Evolutionary conservation across 2,113 vertebrate genomes (phyloP).

Genomic region (Eclectus roratus): DNA sequence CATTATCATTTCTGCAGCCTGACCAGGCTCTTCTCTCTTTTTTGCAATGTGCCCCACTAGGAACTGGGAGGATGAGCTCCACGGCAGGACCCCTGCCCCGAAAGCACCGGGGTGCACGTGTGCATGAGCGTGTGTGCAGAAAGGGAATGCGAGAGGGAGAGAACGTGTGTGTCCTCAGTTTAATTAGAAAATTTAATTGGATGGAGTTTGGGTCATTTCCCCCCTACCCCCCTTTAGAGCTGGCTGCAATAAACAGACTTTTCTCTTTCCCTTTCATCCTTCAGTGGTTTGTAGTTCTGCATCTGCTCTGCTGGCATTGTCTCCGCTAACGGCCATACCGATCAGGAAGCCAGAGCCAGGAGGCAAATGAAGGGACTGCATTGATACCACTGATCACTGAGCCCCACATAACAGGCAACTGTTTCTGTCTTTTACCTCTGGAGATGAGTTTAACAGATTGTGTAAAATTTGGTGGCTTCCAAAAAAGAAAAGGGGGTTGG

Average conservation of each 20-base stretch:
- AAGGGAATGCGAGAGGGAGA: neutral
- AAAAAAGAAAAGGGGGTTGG: neutral
- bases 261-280: constrained; percentile 68
- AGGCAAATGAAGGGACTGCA: constrained; percentile 52
- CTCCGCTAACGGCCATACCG: constrained; percentile 46
- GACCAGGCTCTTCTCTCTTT: neutral
- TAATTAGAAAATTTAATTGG: constrained; percentile 74
- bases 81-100: neutral
- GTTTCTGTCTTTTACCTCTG: constrained; percentile 41
- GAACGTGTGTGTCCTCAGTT: constrained; percentile 55
- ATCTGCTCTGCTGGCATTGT: constrained; percentile 70
- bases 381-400: constrained; percentile 1
- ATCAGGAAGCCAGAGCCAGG: constrained; percentile 53
- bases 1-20: neutral
- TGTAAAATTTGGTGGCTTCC: constrained; percentile 48
- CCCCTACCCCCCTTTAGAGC: neutral
- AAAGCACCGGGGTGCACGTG: neutral
- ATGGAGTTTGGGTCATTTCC: constrained; percentile 51
- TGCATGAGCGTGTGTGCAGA: neutral
- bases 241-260: constrained; percentile 72
- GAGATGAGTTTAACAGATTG: constrained; percentile 51
- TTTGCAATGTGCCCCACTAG: neutral
- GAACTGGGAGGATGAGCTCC: neutral
- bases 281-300: constrained; percentile 64
- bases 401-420: constrained; percentile 30